A percentile compares a stretch with the other conserved stretches of the same genome.
Conservation (phyloP, 1,140 invertebrate genomes). For the Eriocheir sinensis region DNA sequence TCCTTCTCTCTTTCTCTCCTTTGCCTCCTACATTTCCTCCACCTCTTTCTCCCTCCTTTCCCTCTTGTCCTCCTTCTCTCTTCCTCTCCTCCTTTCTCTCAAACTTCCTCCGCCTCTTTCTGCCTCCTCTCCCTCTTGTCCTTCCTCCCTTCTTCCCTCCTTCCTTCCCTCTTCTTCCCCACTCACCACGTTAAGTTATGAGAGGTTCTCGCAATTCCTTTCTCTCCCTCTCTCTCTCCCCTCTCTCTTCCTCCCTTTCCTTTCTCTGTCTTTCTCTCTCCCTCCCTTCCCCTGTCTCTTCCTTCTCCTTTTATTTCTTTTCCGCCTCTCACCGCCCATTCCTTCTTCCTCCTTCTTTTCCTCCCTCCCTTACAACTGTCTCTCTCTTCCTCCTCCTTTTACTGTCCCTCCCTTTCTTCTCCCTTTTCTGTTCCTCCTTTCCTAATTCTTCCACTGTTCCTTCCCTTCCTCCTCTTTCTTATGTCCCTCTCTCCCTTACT, state of each 20-base stretch:
- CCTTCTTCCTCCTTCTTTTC: not conserved
- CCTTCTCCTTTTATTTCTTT: not conserved
- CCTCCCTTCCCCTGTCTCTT: not conserved
- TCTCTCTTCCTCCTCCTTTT: too few species aligned
- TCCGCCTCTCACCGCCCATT: not conserved
- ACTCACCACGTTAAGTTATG: too few species aligned
- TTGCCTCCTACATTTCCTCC: not conserved
- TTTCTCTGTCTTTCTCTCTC: too few species aligned
- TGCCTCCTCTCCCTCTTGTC: not conserved
- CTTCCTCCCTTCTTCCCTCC: too few species aligned
- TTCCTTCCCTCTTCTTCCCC: too few species aligned
- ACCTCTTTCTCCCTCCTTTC: not conserved
- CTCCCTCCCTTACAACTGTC: too few species aligned
- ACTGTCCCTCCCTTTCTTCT: not conserved
- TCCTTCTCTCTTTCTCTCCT: slow-evolving; percentile 24
- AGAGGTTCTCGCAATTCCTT: too few species aligned
- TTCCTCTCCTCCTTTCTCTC: not conserved
- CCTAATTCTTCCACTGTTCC: too few species aligned
- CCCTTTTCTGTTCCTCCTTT: not conserved
- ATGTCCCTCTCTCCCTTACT: not conserved
- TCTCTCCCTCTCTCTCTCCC: too few species aligned
- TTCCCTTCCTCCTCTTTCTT: not conserved
- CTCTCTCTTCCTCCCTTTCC: too few species aligned
- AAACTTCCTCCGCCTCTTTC: not conserved
- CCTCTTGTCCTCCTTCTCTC: not conserved